A percentile compares a stretch with the other conserved stretches of the same genome.
These are phyloP conservation scores for Cydia splendana DNA, from an alignment of 1,140 invertebrate genomes.

Conservation along the genomic window DNA sequence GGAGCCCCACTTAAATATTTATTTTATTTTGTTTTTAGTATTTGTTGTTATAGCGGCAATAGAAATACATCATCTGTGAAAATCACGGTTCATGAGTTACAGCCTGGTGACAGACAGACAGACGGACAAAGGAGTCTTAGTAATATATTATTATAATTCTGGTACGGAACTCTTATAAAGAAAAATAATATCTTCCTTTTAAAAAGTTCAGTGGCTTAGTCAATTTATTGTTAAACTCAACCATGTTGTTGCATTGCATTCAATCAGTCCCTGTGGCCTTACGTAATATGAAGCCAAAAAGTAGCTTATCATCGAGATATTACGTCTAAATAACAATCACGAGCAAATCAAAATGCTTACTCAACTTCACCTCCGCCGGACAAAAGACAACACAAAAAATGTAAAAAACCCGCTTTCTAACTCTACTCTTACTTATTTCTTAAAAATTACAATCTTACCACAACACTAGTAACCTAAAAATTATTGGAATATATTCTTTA, in stretches of 20 bases:
- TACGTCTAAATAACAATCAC: conserved; percentile 12
- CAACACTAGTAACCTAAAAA: neutral
- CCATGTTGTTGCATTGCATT: neutral
- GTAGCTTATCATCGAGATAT: neutral
- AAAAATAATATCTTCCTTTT: no score
- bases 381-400: conserved; percentile 8
- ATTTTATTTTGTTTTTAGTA: no score
- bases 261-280: neutral
- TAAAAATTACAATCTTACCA: conserved; percentile 2
- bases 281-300: conserved; percentile 3
- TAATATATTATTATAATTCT: no score
- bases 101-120: no score
- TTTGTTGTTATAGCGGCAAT: no score
- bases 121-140: no score
- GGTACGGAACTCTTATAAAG: no score
- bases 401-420: conserved; percentile 27
- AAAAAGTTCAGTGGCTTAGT: neutral
- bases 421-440: conserved; percentile 27
- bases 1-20: no score
- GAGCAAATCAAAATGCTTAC: conserved; percentile 23
- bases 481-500: neutral
- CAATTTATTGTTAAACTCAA: neutral
- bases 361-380: conserved; percentile 9
- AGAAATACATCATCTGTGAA: no score
- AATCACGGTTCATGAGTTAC: no score